phyloP scores from a whole-genome alignment of 2,888 invertebrate species.

The Andrena bucephala region DNA sequence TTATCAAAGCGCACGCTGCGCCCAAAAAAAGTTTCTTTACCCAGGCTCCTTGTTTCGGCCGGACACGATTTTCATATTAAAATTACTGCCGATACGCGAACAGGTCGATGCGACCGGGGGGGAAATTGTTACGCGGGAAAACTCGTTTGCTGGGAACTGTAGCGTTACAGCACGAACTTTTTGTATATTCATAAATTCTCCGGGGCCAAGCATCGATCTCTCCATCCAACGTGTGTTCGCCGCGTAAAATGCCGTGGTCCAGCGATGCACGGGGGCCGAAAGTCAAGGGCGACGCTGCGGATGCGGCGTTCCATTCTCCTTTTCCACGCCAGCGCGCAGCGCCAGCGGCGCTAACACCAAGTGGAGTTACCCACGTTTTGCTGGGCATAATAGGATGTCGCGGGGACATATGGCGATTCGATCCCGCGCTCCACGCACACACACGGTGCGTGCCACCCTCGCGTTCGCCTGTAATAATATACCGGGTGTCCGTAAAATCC shows the following conservation, averaged over 20 bases:
- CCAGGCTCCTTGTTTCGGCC: neutral
- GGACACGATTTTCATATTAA: slow-evolving; percentile 16
- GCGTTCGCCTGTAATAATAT: slow-evolving; percentile 69
- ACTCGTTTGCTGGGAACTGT: slow-evolving; percentile 22
- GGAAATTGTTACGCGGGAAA: slow-evolving; percentile 16
- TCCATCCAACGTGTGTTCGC: neutral
- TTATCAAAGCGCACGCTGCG: neutral
- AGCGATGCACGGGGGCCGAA: neutral
- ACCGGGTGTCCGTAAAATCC: slow-evolving; percentile 81
- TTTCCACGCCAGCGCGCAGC: too few species aligned
- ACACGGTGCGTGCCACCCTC: slow-evolving; percentile 29
- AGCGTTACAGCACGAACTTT: slow-evolving; percentile 28
- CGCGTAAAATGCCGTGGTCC: slow-evolving; percentile 11
- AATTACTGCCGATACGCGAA: slow-evolving; percentile 23
- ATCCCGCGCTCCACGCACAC: slow-evolving; percentile 37
- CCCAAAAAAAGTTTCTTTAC: slow-evolving; percentile 1
- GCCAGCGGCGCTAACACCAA: neutral
- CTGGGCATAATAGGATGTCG: slow-evolving; percentile 35
- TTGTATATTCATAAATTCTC: slow-evolving; percentile 59
- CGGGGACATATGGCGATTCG: slow-evolving; percentile 54
- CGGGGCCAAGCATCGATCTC: slow-evolving; percentile 25
- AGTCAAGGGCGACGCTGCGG: slow-evolving; percentile 19
- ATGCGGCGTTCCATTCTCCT: neutral
- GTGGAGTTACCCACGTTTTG: slow-evolving; percentile 15
- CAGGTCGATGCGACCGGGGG: neutral